Percentiles rank a stretch among this genome's conserved stretches.
phyloP scores from a whole-genome alignment of 2,888 invertebrate genomes.

The Terebella lapidaria region DNA sequence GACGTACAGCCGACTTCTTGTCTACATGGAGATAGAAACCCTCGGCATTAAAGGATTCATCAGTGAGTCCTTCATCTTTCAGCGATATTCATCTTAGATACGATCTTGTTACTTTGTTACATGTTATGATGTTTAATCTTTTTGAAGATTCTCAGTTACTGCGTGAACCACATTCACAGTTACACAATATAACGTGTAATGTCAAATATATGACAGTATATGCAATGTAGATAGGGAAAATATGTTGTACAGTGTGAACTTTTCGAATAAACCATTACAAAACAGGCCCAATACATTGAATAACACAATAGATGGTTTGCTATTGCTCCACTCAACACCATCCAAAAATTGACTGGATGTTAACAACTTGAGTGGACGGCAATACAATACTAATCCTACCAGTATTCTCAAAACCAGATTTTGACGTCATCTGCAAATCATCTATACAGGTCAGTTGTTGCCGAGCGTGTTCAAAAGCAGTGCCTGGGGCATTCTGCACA shows the following conservation, averaged over 20 bases:
- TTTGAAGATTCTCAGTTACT: neutral
- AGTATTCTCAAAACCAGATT: neutral
- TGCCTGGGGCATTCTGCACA: conserved; percentile 93
- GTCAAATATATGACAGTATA: too few species aligned
- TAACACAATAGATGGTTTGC: neutral
- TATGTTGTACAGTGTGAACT: too few species aligned
- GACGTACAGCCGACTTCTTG: conserved; percentile 85
- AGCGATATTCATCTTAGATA: neutral
- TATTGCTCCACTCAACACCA: neutral
- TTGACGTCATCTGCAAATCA: neutral
- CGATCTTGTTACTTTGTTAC: neutral
- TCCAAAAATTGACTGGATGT: neutral
- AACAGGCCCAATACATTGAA: conserved; percentile 1
- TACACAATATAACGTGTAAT: too few species aligned
- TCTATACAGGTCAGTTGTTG: conserved; percentile 74
- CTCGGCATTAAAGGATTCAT: conserved; percentile 94
- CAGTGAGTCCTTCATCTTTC: conserved; percentile 64
- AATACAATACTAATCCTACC: too few species aligned
- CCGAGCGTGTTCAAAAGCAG: conserved; percentile 85
- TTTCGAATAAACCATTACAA: too few species aligned
- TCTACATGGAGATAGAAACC: conserved; percentile 94
- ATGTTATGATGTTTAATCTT: neutral
- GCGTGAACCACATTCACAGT: too few species aligned
- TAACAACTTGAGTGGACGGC: too few species aligned
- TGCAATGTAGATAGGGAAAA: too few species aligned